Conservation (phyloP, 2,888 invertebrate genomes). For the Zaprionus bogoriensis region DNA sequence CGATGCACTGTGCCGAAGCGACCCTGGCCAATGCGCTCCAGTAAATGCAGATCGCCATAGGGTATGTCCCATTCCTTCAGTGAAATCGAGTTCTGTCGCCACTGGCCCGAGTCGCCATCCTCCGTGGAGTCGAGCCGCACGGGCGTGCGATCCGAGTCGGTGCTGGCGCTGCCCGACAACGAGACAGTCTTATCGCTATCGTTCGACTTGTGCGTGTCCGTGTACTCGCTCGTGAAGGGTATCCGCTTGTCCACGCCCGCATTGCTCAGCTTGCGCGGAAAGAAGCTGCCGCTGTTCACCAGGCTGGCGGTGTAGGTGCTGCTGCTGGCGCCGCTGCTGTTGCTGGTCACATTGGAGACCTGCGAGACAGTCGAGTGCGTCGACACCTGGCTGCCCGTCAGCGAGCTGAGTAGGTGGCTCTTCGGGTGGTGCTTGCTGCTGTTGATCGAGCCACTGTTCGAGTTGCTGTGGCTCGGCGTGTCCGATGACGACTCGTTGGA, state of each 20-base stretch:
- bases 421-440: conserved; percentile 39
- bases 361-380: conserved; percentile 50
- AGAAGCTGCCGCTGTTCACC: conserved; percentile 67
- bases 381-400: conserved; percentile 56
- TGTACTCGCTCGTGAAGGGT: conserved; percentile 81
- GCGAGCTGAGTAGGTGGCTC: conserved; percentile 39
- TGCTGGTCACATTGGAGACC: conserved; percentile 36
- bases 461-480: conserved; percentile 34
- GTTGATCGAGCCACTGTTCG: conserved; percentile 33
- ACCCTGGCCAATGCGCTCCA: conserved; percentile 94
- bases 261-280: conserved; percentile 84
- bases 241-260: conserved; percentile 77
- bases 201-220: conserved; percentile 85
- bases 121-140: conserved; percentile 90
- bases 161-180: conserved; percentile 88
- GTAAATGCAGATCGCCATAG: conserved; percentile 94
- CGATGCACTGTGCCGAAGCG: conserved; percentile 97
- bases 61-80: conserved; percentile 99
- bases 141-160: conserved; percentile 92
- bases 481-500: conserved; percentile 62
- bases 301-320: conserved; percentile 57
- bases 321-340: conserved; percentile 34
- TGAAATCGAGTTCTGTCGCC: conserved; percentile 94
- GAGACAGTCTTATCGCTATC: conserved; percentile 89
- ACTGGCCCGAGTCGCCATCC: conserved; percentile 88